Base-by-base conservation (phyloP, 1,140 invertebrate species). In the Caenorhabditis brenneri region DNA sequence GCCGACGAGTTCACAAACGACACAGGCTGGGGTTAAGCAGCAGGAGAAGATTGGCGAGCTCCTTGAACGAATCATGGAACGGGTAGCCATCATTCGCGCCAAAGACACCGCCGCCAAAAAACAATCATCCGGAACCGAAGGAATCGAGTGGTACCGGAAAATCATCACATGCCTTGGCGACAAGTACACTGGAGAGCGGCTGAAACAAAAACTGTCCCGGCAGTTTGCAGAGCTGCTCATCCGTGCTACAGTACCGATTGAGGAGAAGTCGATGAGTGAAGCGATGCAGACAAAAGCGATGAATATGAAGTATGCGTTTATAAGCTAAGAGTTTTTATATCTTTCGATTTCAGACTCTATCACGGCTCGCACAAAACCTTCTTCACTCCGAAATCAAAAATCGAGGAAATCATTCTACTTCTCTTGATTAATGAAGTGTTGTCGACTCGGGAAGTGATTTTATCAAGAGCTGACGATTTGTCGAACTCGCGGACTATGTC, bases 131-230 rank as follows among this genome's bases (percentile, higher is more conserved):
- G 85, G 65, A 39, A 74, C 79, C 1, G 83, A 86, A 16, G 85
- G 85, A 16, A 80, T 86, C 42, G 85, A 86, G 46, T 86, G 85
- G 83, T 86, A 86, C 33, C 84, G 85, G 19, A 81, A 83, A 15
- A 86, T 86, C n/a, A 85, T 86, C 22, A 86, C 85, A 10, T 80
- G 48, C 16, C 80, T 85, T 7, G 85, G 85, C 7, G 85, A 86
- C 53, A 86, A 86, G 79, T 85, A 80, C 9, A 81, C 83, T 0
- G 85, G 83, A 2, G 83, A 86, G 24, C 79, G 84, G 27, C 74
- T 86, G 27, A 85, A 86, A 65, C 84, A 86, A 49, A 84, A 81
- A n/a, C 65, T 86, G 19, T 60, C 74, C 16, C 16, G 78, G n/a
- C 58, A 74, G 42, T 48, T 81, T 22, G 58, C 60, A 0, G 80